phyloP scores from a whole-genome alignment of 1,140 invertebrate species.

The Anoplolepis gracilipes region DNA sequence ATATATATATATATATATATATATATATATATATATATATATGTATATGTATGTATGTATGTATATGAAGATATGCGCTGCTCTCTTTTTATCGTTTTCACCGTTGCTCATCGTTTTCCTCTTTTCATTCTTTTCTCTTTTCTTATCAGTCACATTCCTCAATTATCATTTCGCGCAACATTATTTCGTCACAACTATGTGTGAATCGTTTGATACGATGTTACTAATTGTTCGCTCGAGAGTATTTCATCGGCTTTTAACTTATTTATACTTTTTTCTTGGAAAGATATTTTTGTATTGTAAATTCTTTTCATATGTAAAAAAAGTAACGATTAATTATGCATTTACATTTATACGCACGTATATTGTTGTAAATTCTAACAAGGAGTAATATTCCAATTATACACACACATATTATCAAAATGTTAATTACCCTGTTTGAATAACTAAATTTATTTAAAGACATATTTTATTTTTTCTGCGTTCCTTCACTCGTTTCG shows the following conservation, averaged over 20 bases:
- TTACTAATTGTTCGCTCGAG: constrained; percentile 1
- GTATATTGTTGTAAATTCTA: background rate
- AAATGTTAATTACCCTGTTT: constrained; percentile 11
- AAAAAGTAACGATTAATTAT: background rate
- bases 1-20: background rate
- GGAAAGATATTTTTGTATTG: background rate
- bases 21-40: constrained; percentile 17
- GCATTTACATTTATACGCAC: background rate
- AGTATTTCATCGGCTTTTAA: constrained; percentile 21
- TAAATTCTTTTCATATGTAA: background rate
- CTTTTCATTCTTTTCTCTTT: background rate
- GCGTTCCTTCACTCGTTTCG: constrained; percentile 6
- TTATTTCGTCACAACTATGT: constrained; percentile 15
- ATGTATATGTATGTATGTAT: background rate
- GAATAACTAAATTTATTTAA: background rate
- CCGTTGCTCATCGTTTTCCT: background rate
- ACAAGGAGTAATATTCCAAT: background rate
- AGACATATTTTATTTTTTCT: constrained; percentile 13
- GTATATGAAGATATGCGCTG: constrained; percentile 70
- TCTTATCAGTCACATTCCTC: constrained; percentile 3
- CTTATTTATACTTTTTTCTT: constrained; percentile 36
- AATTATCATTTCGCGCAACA: constrained; percentile 30
- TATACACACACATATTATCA: background rate
- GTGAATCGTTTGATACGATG: background rate
- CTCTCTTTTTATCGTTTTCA: constrained; percentile 68